Conservation (phyloP, 2,888 invertebrate genomes). For the Hyppa rectilinea region DNA sequence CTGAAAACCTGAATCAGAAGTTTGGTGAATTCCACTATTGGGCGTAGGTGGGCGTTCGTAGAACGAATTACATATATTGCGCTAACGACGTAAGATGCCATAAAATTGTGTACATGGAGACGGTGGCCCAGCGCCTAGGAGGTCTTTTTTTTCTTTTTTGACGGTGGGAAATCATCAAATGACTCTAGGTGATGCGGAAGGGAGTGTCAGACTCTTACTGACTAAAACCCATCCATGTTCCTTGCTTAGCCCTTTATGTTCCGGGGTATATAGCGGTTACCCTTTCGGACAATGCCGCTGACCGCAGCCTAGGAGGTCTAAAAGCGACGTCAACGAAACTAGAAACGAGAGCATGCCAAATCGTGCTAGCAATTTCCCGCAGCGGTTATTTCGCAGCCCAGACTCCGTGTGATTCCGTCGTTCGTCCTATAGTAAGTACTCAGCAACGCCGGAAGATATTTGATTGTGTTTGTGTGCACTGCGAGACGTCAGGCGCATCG, state of each 20-base stretch:
- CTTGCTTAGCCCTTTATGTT: too few relatives aligned
- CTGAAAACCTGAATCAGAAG: neutral
- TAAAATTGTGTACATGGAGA: neutral
- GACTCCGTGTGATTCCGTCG: neutral
- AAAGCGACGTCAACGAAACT: neutral
- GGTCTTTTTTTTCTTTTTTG: too few relatives aligned
- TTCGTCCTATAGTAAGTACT: neutral
- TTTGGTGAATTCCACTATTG: neutral
- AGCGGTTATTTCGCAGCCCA: neutral
- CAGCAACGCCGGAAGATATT: slow-evolving; percentile 34
- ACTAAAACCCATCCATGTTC: too few relatives aligned
- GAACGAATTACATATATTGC: neutral
- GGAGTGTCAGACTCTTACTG: too few relatives aligned
- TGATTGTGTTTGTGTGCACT: slow-evolving; percentile 51
- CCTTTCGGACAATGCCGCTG: too few relatives aligned
- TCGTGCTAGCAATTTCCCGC: neutral
- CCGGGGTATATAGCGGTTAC: too few relatives aligned
- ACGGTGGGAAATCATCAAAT: too few relatives aligned
- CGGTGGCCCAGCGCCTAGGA: neutral
- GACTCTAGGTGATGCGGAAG: too few relatives aligned
- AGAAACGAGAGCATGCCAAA: neutral
- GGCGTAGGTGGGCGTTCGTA: neutral
- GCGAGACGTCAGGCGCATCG: slow-evolving; percentile 37
- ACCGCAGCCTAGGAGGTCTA: neutral
- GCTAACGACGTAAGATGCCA: neutral